Base-by-base conservation (phyloP, 2,888 invertebrate species). In the Synanthedon andrenaeformis region DNA sequence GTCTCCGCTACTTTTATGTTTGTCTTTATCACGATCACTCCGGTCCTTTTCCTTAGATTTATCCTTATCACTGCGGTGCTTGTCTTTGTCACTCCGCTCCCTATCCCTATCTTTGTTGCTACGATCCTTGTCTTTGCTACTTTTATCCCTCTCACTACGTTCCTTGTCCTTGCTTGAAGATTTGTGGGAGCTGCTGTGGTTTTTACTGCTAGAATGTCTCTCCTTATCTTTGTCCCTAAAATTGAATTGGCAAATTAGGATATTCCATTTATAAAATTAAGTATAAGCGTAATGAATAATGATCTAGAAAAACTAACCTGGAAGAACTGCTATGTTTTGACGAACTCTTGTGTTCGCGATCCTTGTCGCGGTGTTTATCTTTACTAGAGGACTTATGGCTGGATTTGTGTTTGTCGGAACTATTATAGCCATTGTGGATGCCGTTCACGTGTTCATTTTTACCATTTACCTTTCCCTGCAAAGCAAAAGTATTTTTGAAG, bases 371-470 rank as follows among this genome's bases (percentile, higher is more conserved):
- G 70, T 92, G 90, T 68, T 91, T 92, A 67, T 92, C 92, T 69
- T 90, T 91, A 71, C 90, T 91, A 8, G 91, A 91, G 41, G 91
- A 92, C 75, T 92, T 91, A 75, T 91, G 91, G 68, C 90, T 91
- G 60, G 90, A 81, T 79, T 88, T 79, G 80, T 90, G 78, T 76
- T 88, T 88, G 55, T 86, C 82, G 57, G 89, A 82, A 67, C 81
- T 80, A 74, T 73, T 75, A 76, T 92, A 94, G 54, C 95, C 95
- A 84, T 95, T 94, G 69, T 92, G 93, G 71, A 94, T 86, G 56
- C 95, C 95, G 87, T 95, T 95, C 84, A 93, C 88, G 85, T 92
- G 91, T 78, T 88, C 89, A 73, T 70, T 83, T 77, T 83, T 88
- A 59, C 89, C 89, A 72, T 89, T 89, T 77, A 88, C 82, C 70